These are phyloP conservation scores for Trachelipus rathkii DNA, from an alignment of 1,140 invertebrate species.

Conservation along the genomic window DNA sequence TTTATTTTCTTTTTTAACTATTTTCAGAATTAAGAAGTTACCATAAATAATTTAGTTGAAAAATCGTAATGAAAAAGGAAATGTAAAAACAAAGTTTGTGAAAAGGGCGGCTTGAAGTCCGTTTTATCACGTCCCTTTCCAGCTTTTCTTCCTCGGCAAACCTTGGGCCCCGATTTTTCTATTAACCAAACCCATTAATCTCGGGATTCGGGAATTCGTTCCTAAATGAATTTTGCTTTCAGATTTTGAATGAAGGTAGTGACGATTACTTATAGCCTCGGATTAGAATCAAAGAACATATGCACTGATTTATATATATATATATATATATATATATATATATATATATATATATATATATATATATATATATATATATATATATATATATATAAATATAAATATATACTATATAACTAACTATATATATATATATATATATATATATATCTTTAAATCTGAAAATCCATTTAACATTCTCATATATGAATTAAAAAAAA, in stretches of 20 bases:
- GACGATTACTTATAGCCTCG: neutral
- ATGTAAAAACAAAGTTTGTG: neutral
- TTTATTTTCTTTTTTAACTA: no score
- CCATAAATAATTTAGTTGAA: neutral
- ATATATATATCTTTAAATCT: no score
- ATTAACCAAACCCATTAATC: constrained; percentile 1
- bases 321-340: no score
- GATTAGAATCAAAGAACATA: neutral
- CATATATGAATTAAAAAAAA: no score
- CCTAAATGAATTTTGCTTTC: neutral
- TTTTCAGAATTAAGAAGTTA: neutral
- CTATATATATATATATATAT: no score
- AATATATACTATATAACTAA: no score
- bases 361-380: no score
- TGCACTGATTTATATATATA: neutral
- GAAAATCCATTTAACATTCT: no score
- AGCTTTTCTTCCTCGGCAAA: neutral
- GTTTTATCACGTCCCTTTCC: neutral
- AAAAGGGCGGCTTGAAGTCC: neutral
- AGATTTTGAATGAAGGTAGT: constrained; percentile 1
- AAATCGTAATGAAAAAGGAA: neutral
- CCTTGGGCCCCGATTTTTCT: neutral
- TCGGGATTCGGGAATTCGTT: neutral
- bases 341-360: no score
- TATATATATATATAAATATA: no score